Conservation (phyloP, 2,888 invertebrate species). For the Steinernema scapterisci region DNA sequence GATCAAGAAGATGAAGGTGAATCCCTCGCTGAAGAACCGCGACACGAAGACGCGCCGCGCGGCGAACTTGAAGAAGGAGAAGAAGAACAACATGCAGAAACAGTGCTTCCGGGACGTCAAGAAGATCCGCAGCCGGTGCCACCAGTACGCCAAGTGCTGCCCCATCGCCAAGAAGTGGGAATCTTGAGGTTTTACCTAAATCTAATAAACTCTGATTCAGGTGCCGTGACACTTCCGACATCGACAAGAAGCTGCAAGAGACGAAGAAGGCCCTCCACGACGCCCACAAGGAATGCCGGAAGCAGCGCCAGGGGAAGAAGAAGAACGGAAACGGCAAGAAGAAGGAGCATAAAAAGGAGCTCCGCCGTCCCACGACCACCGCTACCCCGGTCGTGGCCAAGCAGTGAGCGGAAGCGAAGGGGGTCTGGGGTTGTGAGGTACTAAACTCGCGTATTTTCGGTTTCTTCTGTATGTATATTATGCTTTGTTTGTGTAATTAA, state of each 20-base stretch:
- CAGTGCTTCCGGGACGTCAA: slow-evolving; percentile 26
- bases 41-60: slow-evolving; percentile 25
- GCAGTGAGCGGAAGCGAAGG: neutral
- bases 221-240: slow-evolving; percentile 22
- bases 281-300: slow-evolving; percentile 19
- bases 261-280: slow-evolving; percentile 4
- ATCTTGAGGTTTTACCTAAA: neutral
- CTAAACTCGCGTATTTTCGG: neutral
- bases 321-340: slow-evolving; percentile 14
- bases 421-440: neutral
- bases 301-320: slow-evolving; percentile 12
- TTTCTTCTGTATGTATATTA: slow-evolving; percentile 13
- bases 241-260: slow-evolving; percentile 12
- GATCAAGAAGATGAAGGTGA: slow-evolving; percentile 21
- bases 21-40: slow-evolving; percentile 17
- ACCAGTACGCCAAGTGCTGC: slow-evolving; percentile 23
- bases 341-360: slow-evolving; percentile 6
- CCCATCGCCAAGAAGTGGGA: slow-evolving; percentile 23
- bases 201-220: neutral
- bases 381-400: neutral
- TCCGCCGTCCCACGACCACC: neutral
- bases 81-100: slow-evolving; percentile 21
- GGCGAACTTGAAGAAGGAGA: slow-evolving; percentile 1
- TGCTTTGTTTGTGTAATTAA: slow-evolving; percentile 16
- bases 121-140: slow-evolving; percentile 16